Conservation (phyloP, 2,888 invertebrate species). For the Nymphalis urticae region DNA sequence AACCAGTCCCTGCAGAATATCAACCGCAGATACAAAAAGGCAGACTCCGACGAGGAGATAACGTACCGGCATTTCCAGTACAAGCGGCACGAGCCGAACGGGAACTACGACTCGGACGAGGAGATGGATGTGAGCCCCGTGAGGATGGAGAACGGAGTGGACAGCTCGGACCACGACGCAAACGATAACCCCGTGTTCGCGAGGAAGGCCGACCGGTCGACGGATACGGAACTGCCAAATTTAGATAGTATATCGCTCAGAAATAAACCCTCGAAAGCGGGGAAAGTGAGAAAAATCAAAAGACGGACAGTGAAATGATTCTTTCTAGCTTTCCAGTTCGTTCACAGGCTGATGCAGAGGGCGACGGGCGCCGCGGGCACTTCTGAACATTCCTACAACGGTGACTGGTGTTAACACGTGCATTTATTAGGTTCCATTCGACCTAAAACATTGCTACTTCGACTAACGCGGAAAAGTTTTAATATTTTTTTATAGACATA, state of each 20-base stretch:
- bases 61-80: conserved; percentile 59
- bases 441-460: conserved; percentile 32
- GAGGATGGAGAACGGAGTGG: conserved; percentile 65
- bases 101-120: conserved; percentile 68
- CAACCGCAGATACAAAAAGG: conserved; percentile 53
- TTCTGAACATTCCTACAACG: conserved; percentile 60
- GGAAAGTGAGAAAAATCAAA: conserved; percentile 67
- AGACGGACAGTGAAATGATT: conserved; percentile 77
- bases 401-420: conserved; percentile 65
- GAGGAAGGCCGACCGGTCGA: conserved; percentile 29
- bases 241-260: conserved; percentile 68
- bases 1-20: conserved; percentile 76
- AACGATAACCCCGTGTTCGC: conserved; percentile 60
- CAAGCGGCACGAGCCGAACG: conserved; percentile 61
- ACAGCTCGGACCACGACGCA: conserved; percentile 67
- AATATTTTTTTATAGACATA: conserved; percentile 62
- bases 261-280: conserved; percentile 54
- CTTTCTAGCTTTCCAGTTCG: conserved; percentile 70
- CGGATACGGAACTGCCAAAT: conserved; percentile 63
- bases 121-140: conserved; percentile 53
- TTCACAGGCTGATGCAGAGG: conserved; percentile 58
- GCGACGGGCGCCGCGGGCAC: conserved; percentile 42
- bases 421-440: conserved; percentile 54
- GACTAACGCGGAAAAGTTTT: conserved; percentile 24
- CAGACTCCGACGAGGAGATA: conserved; percentile 69